A percentile compares a stretch with the other conserved stretches of the same genome.
Evolutionary conservation across 2,113 vertebrate species (phyloP).

Genomic region (Archilochus colubris): DNA sequence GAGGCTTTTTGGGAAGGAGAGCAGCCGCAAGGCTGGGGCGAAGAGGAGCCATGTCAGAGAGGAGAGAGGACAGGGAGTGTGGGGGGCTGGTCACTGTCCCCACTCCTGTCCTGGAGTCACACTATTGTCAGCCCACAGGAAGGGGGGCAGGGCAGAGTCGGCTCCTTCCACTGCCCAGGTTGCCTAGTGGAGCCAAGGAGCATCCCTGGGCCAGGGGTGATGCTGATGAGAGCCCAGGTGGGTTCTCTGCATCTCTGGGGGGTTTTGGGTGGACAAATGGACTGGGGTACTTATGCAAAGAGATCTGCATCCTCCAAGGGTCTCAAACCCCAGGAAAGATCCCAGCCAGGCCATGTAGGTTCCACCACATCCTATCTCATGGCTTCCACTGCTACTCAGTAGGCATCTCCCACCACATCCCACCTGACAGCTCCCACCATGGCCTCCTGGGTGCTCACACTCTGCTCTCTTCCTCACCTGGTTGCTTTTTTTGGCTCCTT

Average conservation of each 20-base stretch:
- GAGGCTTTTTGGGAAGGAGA: not conserved
- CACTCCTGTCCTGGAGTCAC: not conserved
- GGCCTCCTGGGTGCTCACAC: not conserved
- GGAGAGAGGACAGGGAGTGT: not conserved
- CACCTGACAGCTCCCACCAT: not conserved
- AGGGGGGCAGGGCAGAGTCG: not conserved
- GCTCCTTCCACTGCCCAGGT: not conserved
- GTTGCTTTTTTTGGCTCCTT: not conserved
- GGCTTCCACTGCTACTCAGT: not conserved
- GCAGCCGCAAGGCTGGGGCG: rapidly evolving
- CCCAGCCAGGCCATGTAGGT: not conserved
- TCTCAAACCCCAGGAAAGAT: not conserved
- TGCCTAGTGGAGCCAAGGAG: not conserved
- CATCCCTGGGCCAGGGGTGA: not conserved
- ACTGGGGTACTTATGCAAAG: not conserved
- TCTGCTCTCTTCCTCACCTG: not conserved
- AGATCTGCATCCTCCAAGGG: not conserved
- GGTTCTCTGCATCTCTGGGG: too few relatives aligned
- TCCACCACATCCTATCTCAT: not conserved
- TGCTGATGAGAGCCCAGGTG: not conserved
- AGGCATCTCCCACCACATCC: too few relatives aligned
- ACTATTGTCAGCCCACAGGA: not conserved
- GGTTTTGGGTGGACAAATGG: not conserved
- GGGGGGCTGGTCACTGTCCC: not conserved
- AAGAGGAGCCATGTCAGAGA: not conserved